Evolutionary conservation across 2,797 vertebrate genomes (phyloP).

Genomic region (Taeniopygia guttata): DNA sequence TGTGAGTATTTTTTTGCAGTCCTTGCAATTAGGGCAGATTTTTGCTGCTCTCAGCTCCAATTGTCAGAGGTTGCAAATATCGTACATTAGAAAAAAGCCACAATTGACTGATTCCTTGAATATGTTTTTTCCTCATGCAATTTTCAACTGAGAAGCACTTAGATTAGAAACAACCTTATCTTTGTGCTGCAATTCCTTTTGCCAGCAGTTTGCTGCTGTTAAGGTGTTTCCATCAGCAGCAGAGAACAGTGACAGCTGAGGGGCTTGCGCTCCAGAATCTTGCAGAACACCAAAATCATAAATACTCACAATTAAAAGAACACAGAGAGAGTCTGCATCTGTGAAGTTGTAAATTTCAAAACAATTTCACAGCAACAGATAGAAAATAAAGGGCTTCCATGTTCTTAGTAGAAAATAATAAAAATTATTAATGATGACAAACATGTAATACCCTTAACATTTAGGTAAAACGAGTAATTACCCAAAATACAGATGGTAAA

Average conservation of each 20-base stretch:
- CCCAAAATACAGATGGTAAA: neutral
- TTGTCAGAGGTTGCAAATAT: conserved; percentile 5
- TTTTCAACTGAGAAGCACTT: neutral
- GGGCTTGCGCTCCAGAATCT: neutral
- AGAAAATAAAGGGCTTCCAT: neutral
- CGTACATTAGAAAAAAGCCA: neutral
- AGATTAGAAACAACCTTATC: conserved; percentile 37
- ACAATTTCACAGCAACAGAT: neutral
- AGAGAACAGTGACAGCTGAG: neutral
- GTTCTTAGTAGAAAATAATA: neutral
- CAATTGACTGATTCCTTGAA: neutral
- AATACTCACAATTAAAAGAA: neutral
- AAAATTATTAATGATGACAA: neutral
- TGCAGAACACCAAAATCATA: neutral
- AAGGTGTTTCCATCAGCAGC: neutral
- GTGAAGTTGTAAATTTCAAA: neutral
- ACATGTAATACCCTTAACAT: neutral
- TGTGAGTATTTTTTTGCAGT: neutral
- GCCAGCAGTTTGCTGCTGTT: neutral
- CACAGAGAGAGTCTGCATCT: neutral
- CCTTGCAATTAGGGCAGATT: conserved; percentile 36
- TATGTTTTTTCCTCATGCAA: neutral
- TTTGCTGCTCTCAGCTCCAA: conserved; percentile 37
- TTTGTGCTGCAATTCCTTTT: neutral
- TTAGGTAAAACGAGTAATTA: neutral